Base-by-base conservation (phyloP, 2,113 vertebrate species). In the Phoxinus phoxinus region DNA sequence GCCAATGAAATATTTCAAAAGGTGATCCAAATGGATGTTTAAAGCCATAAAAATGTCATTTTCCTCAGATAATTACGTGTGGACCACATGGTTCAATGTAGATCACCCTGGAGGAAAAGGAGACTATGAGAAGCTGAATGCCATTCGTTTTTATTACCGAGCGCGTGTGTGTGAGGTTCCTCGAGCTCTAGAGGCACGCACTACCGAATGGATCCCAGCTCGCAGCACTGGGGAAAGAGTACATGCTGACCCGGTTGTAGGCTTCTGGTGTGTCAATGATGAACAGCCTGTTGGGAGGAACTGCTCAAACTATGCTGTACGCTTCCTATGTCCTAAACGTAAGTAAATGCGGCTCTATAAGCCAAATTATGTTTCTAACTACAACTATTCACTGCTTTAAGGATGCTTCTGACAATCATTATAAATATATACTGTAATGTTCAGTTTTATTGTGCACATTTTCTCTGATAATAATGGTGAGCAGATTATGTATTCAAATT, bases 51-150 rank as follows among this genome's bases (percentile, higher is more conserved):
- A 73, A 23, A 10, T 21, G 13, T 17, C 23, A 53, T 4, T 71
- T 27, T 87, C 0, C 83, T 11, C 83, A 97, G 97, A 91, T 79
- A 89, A 93, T n/a, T 92, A 92, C 1, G 94, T 96, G 65, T 97
- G 97, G 97, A 97, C 96, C 10, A 93, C 95, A 0, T 98, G 97
- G 97, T 97, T 98, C 89, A 97, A 97, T 77, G 94, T 97, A 0
- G 96, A 97, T 84, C 97, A 97, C 86, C 97, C 97, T 0, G 96
- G 96, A 2, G 96, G 97, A 19, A 93, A 91, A 30, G 97, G 97
- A 5, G 97, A 98, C 92, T 96, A 95, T 0, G 97, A 97, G 85
- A 94, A 95, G 74, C 93, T 97, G 89, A 96, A 97, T 0, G 96
- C 96, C 78, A 98, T 98, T 88, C 95, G 94, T 13, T 97, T 95